These are phyloP conservation scores for Tiphia femorata DNA, from an alignment of 2,888 invertebrate genomes.

Conservation along the genomic window DNA sequence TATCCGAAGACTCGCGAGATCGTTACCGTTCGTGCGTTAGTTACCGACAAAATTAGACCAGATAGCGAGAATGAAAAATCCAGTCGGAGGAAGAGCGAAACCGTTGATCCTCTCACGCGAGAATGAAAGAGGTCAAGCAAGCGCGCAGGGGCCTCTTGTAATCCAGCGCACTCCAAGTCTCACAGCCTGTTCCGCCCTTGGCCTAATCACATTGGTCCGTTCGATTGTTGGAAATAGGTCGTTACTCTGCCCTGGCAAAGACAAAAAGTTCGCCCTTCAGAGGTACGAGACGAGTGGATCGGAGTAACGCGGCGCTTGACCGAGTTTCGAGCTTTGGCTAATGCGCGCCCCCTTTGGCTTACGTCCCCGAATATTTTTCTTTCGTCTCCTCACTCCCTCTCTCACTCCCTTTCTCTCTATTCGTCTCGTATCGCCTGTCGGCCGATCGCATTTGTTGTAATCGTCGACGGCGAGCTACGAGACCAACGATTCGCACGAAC, in stretches of 20 bases:
- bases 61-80: too few relatives aligned
- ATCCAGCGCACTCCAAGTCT: too few relatives aligned
- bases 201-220: slow-evolving; percentile 38
- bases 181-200: slow-evolving; percentile 35
- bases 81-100: too few relatives aligned
- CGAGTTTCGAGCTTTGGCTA: slow-evolving; percentile 56
- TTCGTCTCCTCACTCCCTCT: slow-evolving; percentile 8
- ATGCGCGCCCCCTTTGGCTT: slow-evolving; percentile 45
- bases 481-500: too few relatives aligned
- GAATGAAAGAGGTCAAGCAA: too few relatives aligned
- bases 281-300: slow-evolving; percentile 60
- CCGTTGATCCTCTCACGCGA: neutral
- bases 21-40: too few relatives aligned
- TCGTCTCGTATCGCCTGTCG: slow-evolving; percentile 24
- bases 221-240: slow-evolving; percentile 63
- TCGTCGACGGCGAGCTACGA: too few relatives aligned
- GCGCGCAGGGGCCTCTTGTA: too few relatives aligned
- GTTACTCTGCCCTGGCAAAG: slow-evolving; percentile 60
- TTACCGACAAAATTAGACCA: too few relatives aligned
- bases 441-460: too few relatives aligned
- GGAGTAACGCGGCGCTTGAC: slow-evolving; percentile 46
- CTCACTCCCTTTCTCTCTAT: slow-evolving; percentile 26
- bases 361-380: slow-evolving; percentile 28
- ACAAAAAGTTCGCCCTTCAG: slow-evolving; percentile 61
- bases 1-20: too few relatives aligned